A percentile compares a stretch with the other conserved stretches of the same genome.
Conservation (phyloP, 2,113 vertebrate genomes). For the Pongo abelii region DNA sequence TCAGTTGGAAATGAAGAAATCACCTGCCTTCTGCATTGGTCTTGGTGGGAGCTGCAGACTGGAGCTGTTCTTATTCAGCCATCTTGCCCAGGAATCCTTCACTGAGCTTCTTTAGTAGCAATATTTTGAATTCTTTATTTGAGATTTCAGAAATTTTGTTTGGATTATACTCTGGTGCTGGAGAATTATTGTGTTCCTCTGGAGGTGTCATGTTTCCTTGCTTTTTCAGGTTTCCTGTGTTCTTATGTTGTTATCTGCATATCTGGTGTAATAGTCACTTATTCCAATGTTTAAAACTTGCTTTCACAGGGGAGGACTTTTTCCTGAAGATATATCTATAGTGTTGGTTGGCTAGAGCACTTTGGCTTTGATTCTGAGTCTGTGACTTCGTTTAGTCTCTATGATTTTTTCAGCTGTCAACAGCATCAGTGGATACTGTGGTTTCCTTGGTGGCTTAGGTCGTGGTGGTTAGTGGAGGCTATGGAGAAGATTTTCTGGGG, state of each 20-base stretch:
- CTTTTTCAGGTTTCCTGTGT: neutral
- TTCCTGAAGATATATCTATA: neutral
- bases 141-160: neutral
- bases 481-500: neutral
- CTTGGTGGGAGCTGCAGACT: too few species aligned
- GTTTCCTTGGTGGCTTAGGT: neutral
- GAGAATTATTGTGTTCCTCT: neutral
- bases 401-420: neutral
- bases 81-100: too few species aligned
- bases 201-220: neutral
- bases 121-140: neutral
- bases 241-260: neutral
- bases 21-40: too few species aligned
- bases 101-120: neutral
- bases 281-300: neutral
- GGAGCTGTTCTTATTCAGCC: too few species aligned
- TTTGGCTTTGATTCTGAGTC: neutral
- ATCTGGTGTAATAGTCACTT: neutral
- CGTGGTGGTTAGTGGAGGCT: neutral
- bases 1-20: too few species aligned
- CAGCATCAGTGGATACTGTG: neutral
- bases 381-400: neutral
- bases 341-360: neutral
- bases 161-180: neutral
- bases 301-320: neutral